Conservation (phyloP, 1,140 invertebrate species). For the Doryteuthis pealeii region DNA sequence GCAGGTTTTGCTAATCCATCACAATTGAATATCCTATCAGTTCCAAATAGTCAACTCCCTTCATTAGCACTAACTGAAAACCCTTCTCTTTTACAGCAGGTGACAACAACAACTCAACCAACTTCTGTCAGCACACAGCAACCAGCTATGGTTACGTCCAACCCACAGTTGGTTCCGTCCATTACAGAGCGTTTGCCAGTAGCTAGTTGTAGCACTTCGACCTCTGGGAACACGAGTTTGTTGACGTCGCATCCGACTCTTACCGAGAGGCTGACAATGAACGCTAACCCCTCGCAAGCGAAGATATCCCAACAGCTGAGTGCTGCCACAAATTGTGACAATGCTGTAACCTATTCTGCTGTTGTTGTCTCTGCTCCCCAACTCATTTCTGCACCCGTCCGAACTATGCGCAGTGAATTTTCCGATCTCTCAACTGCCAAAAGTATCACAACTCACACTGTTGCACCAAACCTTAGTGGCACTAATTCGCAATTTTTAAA, state of each 20-base stretch:
- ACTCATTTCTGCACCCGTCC: background rate
- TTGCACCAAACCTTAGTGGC: background rate
- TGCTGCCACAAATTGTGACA: background rate
- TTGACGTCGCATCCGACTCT: background rate
- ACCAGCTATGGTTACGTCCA: conserved; percentile 2
- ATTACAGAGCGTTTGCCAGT: conserved; percentile 7
- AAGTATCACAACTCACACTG: background rate
- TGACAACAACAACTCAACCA: background rate
- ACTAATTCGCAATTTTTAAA: background rate
- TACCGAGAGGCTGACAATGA: background rate
- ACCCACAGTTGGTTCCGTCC: background rate
- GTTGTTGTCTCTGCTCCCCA: background rate
- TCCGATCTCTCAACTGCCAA: background rate
- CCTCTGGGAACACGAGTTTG: background rate
- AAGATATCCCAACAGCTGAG: no score
- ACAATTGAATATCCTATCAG: background rate
- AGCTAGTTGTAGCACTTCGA: background rate
- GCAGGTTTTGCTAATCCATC: background rate
- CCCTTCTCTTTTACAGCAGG: background rate
- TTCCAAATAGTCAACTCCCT: background rate
- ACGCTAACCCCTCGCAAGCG: no score
- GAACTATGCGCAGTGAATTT: background rate
- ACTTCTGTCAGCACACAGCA: background rate
- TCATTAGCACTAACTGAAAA: background rate
- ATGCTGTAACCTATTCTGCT: background rate